Evolutionary conservation across 2,888 invertebrate genomes (phyloP), one percentile per base, ranked within the genome.

Genomic region (Sipha maydis): DNA sequence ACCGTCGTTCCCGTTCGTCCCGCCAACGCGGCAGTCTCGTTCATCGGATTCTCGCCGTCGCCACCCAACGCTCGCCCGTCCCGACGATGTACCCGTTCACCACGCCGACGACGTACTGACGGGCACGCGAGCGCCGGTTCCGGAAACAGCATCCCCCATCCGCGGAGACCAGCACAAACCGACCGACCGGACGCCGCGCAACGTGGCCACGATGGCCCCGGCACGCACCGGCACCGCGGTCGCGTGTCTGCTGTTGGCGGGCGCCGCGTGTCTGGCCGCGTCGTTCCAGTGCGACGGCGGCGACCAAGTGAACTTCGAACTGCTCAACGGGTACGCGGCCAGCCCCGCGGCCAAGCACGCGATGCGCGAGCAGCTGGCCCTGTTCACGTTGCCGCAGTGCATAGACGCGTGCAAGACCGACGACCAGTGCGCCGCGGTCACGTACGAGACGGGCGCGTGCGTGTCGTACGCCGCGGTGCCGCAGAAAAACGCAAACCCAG

Each of bases 381-480:
- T 92, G 11, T 91, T 92, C 38, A 90, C 91, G 85, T 90, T 92
- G 78, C 91, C 91, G 48, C 92, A 92, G 79, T 92, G 92, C 89
- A 90, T 92, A 25, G 91, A 90, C 48, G 91, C 91, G 19, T 92
- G 92, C 90, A 90, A 90, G 80, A 89, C 90, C 14, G 91, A 91
- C 89, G 80, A 90, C 48, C 89, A 90, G 21, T 92, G 92, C 90
- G 91, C 90, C 80, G 91, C 92, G 54, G 91, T 92, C 90, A 92
- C 92, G 90, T 92, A 92, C 90, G 92, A 92, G 90, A 92, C 92
- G 3, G 92, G 92, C 8, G 91, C 92, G 21, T 92, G 92, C 89
- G 92, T 92, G 75, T 91, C 92, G 54, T 92, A 92, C 90, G 90
- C 91, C 71, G 91, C 91, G 28, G 91, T 91, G 89, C 91, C 91